Conservation (phyloP, 2,888 invertebrate species). For the Oegoconia quadripuncta region DNA sequence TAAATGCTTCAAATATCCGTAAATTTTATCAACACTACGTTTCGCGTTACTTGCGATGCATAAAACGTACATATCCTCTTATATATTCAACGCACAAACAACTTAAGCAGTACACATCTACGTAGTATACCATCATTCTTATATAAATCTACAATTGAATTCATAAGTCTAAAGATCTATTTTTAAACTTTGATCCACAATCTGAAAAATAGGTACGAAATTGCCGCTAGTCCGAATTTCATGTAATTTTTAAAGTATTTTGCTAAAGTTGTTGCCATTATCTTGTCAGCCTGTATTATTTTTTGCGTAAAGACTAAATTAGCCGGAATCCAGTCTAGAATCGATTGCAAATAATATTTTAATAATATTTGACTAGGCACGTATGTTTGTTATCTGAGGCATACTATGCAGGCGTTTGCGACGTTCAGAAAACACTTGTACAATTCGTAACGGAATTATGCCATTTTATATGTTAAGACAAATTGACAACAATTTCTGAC, state of each 20-base stretch:
- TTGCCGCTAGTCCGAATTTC: too few relatives aligned
- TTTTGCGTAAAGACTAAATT: neutral
- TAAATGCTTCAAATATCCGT: slow-evolving; percentile 15
- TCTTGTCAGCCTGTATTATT: neutral
- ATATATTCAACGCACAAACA: slow-evolving; percentile 9
- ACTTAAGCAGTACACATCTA: slow-evolving; percentile 11
- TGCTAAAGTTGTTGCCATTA: too few relatives aligned
- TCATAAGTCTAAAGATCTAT: neutral
- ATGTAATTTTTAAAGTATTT: too few relatives aligned
- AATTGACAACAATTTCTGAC: too few relatives aligned
- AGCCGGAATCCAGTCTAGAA: neutral
- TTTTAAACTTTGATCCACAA: neutral
- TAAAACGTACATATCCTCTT: slow-evolving; percentile 4
- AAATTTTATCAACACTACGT: slow-evolving; percentile 3
- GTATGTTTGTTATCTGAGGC: neutral
- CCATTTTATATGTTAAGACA: neutral
- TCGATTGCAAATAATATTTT: neutral
- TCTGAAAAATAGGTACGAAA: too few relatives aligned
- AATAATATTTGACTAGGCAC: neutral
- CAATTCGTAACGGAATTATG: neutral
- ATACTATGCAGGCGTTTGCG: neutral
- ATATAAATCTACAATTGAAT: neutral
- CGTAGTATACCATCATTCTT: slow-evolving; percentile 3
- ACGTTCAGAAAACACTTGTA: neutral
- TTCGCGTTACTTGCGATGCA: slow-evolving; percentile 9